Base-by-base conservation (phyloP, 1,140 invertebrate genomes). In the Antheraea pernyi region DNA sequence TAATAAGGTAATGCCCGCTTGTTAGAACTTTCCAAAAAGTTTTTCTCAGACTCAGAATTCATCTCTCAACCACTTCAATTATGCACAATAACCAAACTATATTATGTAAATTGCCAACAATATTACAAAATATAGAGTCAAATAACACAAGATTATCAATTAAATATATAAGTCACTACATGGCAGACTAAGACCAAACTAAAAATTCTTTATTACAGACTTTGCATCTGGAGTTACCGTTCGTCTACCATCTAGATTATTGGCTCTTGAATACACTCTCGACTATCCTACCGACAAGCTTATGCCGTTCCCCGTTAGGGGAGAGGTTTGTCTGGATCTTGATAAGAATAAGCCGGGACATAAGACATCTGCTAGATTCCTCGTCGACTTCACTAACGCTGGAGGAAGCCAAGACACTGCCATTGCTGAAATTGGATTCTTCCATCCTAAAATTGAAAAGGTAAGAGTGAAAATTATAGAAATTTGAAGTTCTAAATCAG, bases 301-400 rank as follows among this genome's bases (percentile, higher is more conserved):
- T 0, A 63, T 85, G 19, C 83, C 83, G 0, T 88, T 92, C 83
- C 88, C 90, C 7, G 69, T 92, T 64, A 75, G 77, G 0, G 91
- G 83, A 3, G 92, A 93, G 71, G 89, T 94, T 6, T 87, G 90
- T 16, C 88, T 96, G 59, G 96, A 95, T 84, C 83, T 96, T 13
- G 95, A 97, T 85, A 96, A 96, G 78, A 94, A 95, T 69, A 93
- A 95, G 59, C 95, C 96, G 0, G 93, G 94, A 30, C 93, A 95
- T 13, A 96, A 95, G 80, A 94, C 94, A 2, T 89, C 90, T 8
- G 72, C 94, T 0, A 82, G 86, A 13, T 88, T 93, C 19, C 83
- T 70, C 48, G 84, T 94, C 11, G 93, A 95, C 68, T 19, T 59
- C 65, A 37, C 64, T 19, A 65, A 65, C 19, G 13, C 68, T 94